phyloP scores from a whole-genome alignment of 2,797 vertebrate genomes.

The Melanotaenia pygmaea region DNA sequence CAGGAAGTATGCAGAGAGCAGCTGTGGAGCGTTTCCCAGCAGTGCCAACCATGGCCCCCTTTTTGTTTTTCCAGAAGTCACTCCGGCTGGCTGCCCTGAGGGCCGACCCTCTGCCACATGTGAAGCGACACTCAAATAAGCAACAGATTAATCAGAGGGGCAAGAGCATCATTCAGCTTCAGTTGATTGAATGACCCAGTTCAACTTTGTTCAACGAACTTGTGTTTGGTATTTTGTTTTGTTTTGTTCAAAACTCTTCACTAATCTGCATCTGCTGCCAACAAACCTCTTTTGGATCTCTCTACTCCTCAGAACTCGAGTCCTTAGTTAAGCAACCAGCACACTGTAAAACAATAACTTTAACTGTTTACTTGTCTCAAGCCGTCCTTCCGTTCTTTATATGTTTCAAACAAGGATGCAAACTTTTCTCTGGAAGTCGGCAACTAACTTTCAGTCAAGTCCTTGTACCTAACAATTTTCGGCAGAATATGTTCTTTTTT shows the following conservation, averaged over 20 bases:
- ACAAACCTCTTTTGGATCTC: slow-evolving; percentile 1
- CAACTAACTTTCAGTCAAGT: not conserved
- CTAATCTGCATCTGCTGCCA: slow-evolving; percentile 46
- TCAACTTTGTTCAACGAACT: slow-evolving; percentile 58
- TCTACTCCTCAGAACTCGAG: slow-evolving; percentile 44
- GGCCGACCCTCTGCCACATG: slow-evolving; percentile 57
- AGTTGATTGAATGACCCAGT: slow-evolving; percentile 65
- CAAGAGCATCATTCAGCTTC: slow-evolving; percentile 51
- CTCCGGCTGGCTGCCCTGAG: slow-evolving; percentile 53
- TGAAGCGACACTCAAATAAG: slow-evolving; percentile 57
- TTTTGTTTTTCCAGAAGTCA: slow-evolving; percentile 73
- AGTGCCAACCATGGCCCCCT: slow-evolving; percentile 43
- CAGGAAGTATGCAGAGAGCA: slow-evolving; percentile 51
- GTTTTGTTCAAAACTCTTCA: slow-evolving; percentile 26
- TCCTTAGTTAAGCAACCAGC: slow-evolving; percentile 26
- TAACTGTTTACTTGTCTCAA: not conserved
- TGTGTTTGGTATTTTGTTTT: slow-evolving; percentile 29
- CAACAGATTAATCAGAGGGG: slow-evolving; percentile 64
- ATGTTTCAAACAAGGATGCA: not conserved
- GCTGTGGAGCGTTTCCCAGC: slow-evolving; percentile 61
- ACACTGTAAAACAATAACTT: slow-evolving; percentile 15
- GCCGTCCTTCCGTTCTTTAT: not conserved
- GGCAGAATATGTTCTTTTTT: not conserved
- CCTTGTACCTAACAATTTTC: not conserved
- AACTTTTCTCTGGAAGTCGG: not conserved